Base-by-base conservation (phyloP, 2,888 invertebrate genomes). In the Nomada ferruginata region DNA sequence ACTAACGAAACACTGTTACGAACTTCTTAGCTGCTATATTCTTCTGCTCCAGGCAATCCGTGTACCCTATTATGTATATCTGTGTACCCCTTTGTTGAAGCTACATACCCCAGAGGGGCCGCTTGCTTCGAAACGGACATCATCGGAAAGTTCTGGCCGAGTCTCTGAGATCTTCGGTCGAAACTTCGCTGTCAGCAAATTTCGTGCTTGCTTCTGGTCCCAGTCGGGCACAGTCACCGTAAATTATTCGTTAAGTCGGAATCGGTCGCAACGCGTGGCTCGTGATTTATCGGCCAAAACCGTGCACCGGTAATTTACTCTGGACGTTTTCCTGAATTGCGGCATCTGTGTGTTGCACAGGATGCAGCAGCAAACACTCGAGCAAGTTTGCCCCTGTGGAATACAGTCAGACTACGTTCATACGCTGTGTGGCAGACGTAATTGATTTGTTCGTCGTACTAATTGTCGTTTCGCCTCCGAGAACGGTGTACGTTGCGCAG, bases 231-330 rank as follows among this genome's bases (percentile, higher is more conserved):
- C 72, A 76, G 81, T 77, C 75, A 68, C 76, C 77, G 73, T 84
- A 83, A 85, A 85, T 83, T 85, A 80, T 83, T 83, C 79, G 77
- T 83, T 77, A 83, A 82, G 79, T 73, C 44, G 69, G 60, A 82
- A 85, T 85, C 84, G 82, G 69, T 63, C 29, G 74, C 64, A 82
- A 81, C 71, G 82, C 82, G 60, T 73, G 53, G 47, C 55, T 42
- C 36, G 79, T 82, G 79, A 82, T 79, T 82, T 82, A 82, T 72
- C 64, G 71, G 44, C 63, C 79, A 64, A 79, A 76, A 82, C 77
- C 75, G 82, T 79, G 79, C 82, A 15, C 79, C 23, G 73, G 68
- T 82, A 85, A 85, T 85, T 84, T 78, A 85, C 65, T 66, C 81
- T 36, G 75, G 84, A 73, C 82, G 63, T 79, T 84, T 82, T 84